Base-by-base conservation (phyloP, 2,888 invertebrate genomes). In the Pyrocoelia pectoralis region DNA sequence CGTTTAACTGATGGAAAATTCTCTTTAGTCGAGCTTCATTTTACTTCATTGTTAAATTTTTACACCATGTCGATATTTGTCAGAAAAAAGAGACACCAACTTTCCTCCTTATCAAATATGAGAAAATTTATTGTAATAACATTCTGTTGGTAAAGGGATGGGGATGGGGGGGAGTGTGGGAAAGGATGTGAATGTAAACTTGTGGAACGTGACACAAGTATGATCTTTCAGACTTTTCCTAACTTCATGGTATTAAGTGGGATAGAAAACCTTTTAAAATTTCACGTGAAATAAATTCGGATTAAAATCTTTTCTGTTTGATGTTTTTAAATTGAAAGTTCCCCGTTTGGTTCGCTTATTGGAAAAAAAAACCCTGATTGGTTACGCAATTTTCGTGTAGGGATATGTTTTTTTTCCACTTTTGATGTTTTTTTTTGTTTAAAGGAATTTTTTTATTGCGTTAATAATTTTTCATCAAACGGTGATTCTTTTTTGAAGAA, bases 181-280 rank as follows among this genome's bases (percentile, higher is more conserved):
- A 9, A 10, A 10, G 17, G 3, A 46, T 1, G 46, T 14, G 49
- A 48, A 53, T 14, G 63, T 56, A 61, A 61, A 67, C 60, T 63
- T 53, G 15, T n/a, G 17, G 70, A 67, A 76, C 76, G 76, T 76
- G 76, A 73, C 74, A 70, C 66, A 66, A 69, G 65, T 71, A 63
- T 72, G 73, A 75, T 76, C 74, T 72, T 64, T 61, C 66, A 68
- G 74, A 71, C 70, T 73, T 75, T 72, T 62, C 72, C 71, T 73
- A 73, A 72, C 72, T 74, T 73, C 71, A 17, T 58, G 70, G 74
- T 67, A 73, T 77, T 74, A 77, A 74, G 73, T 74, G 65, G 76
- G 76, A 75, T 75, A 65, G 72, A 51, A 72, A 74, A 72, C 76
- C 75, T 76, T 77, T 76, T 74, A 76, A 77, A 77, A 76, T 76